Base-by-base conservation (phyloP, 2,888 invertebrate genomes). In the Cyclophora albipunctata region DNA sequence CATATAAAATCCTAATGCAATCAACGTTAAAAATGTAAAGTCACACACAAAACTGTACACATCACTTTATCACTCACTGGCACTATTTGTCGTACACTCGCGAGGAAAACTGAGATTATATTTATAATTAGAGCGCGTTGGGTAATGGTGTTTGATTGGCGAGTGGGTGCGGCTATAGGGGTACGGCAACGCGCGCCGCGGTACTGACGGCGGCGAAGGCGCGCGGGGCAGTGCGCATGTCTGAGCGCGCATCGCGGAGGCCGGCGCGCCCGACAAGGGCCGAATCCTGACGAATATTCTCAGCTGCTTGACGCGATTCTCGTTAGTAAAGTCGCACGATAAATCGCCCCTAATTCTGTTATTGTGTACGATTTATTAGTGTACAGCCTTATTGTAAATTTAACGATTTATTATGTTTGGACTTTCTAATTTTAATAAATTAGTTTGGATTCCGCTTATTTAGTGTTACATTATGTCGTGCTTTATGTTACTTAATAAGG, bases 281-380 rank as follows among this genome's bases (percentile, higher is more conserved):
- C 73, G 73, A 68, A 73, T 62, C 56, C 66, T 72, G 77, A 74
- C 76, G 78, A 78, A 75, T 73, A 69, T 68, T 69, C 74, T 70
- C 74, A 72, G 73, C 76, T 70, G 72, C 70, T 60, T 69, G 69
- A 70, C 70, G 70, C 71, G 67, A 71, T 64, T 61, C 81, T 81
- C 79, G 84, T 84, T 84, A 82, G 74, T 71, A 71, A 78, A 70
- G 75, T 74, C 75, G 73, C 70, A 68, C 70, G 73, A 81, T 84
- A 84, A 85, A 83, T 84, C 80, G 81, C 68, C 67, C 80, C 80
- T 83, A 82, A 84, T 84, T 81, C 75, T 75, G 76, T 79, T 81
- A 83, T 82, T 81, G 77, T 78, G 71, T 71, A 70, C 69, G 73
- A 79, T 76, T 78, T 75, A 78, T 73, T 65, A 56, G 66, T 71